phyloP scores from a whole-genome alignment of 2,888 invertebrate genomes.

The Troides helena region DNA sequence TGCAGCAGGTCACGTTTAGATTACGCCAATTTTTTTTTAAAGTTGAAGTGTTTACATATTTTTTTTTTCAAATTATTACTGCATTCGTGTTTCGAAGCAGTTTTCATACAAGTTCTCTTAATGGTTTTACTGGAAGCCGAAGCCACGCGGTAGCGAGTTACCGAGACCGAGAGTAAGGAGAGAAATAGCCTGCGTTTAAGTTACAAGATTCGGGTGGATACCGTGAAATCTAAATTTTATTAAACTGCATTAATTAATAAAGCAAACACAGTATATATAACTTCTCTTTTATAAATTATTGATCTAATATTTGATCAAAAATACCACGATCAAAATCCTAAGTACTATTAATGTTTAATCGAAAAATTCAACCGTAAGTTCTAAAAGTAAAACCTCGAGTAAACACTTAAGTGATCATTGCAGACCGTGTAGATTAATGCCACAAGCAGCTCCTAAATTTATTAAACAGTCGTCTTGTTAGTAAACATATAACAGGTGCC shows the following conservation, averaged over 20 bases:
- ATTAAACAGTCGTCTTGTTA: not conserved
- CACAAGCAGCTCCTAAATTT: not conserved
- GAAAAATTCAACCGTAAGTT: too few relatives aligned
- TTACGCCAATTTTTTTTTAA: not conserved
- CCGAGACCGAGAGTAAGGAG: constrained; percentile 11
- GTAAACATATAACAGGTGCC: not conserved
- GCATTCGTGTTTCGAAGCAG: constrained; percentile 17
- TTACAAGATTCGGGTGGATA: constrained; percentile 4
- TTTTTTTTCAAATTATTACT: constrained; percentile 15
- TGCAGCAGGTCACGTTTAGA: not conserved
- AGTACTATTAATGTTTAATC: too few relatives aligned
- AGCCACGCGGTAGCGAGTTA: constrained; percentile 3
- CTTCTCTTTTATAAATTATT: too few relatives aligned
- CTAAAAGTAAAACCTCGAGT: too few relatives aligned
- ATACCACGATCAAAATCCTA: too few relatives aligned
- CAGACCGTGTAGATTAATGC: not conserved
- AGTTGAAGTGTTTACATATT: constrained; percentile 6
- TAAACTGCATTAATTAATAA: not conserved
- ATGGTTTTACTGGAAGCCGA: constrained; percentile 19
- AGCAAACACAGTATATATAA: not conserved
- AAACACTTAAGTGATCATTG: not conserved
- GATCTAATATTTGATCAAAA: too few relatives aligned
- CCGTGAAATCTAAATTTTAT: not conserved
- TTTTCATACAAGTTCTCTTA: constrained; percentile 16
- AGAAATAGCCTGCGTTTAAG: constrained; percentile 3